phyloP scores from a whole-genome alignment of 1,140 invertebrate genomes.

The Sipha flava region DNA sequence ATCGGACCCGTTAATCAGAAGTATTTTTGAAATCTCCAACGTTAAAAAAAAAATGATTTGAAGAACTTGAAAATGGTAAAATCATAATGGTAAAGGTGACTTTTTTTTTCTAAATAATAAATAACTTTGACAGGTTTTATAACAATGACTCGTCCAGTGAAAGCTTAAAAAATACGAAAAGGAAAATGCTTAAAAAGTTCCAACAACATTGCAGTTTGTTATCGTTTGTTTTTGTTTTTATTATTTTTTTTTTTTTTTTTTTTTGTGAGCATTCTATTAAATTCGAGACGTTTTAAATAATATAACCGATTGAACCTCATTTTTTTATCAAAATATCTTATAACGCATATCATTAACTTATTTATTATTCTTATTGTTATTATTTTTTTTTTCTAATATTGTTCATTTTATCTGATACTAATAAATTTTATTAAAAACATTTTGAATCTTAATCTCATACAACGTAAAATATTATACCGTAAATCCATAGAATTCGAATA shows the following conservation, averaged over 20 bases:
- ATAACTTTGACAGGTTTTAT: not conserved
- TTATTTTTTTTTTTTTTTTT: not conserved
- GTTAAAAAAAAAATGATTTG: not conserved
- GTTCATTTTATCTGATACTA: not conserved
- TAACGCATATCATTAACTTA: not conserved
- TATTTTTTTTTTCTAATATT: not conserved
- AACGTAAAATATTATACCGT: no score
- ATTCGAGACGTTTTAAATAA: not conserved
- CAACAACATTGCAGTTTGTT: slow-evolving; percentile 3
- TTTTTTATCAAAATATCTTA: not conserved
- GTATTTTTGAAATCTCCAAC: not conserved
- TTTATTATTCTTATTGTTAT: no score
- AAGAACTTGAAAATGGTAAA: not conserved
- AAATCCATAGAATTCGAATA: no score
- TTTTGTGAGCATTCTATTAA: not conserved
- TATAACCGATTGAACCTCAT: slow-evolving; percentile 7
- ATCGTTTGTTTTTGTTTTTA: not conserved
- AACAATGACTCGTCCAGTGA: not conserved
- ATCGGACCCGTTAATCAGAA: not conserved
- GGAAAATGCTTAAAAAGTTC: not conserved
- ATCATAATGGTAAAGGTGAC: not conserved
- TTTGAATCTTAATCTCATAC: no score
- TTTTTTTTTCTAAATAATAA: not conserved
- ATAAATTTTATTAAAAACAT: no score
- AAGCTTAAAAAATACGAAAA: not conserved